Base-by-base conservation (phyloP, 64 coral and sea anemone species). In the Dendrophyllia cribrosa region DNA sequence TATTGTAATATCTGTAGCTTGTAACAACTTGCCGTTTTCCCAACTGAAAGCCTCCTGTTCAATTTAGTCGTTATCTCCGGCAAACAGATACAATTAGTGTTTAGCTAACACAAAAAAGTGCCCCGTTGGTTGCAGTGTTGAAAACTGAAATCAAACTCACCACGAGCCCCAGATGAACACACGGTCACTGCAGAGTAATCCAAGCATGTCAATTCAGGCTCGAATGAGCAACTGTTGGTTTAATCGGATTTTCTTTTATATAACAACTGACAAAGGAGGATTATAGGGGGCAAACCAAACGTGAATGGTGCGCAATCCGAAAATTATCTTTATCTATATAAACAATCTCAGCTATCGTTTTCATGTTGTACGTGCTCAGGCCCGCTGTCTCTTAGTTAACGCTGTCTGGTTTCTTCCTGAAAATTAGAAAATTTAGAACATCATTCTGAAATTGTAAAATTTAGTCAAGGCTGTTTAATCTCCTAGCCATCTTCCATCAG, bases 191-290 rank as follows among this genome's bases (percentile, higher is more conserved):
- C 3, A 51, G 17, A 48, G 44, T 59, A 84, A 84, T 10, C 46
- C 17, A 84, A 10, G 80, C 80, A 26, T 84, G 62, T 49, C 48
- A 75, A 48, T 51, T 75, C 14, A 49, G 5, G 72, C 72, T 20
- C 9, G 13, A 75, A 75, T 75, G 46, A 51, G 48, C 46, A 75
- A 14, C 71, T 74, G 26, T 44, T 17, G 20, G 43, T 19, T 84
- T 84, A 84, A 84, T 84, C 80, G 62, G 80, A 84, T 68, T 82
- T 80, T 43, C 63, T 48, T 66, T 56, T 6, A 12, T 51, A 64
- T 21, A 50, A 24, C 26, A 84, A 75, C 46, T 75, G 72, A 67
- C 45, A 65, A 84, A 84, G 49, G 80, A 68, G 19, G 62, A 84
- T 84, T 84, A 84, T 20, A 45, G 60, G 43, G 60, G 58, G 59